A percentile compares a stretch with the other conserved stretches of the same genome.
Evolutionary conservation across 2,113 vertebrate genomes (phyloP).

Genomic region (Colistium nudipinnis): DNA sequence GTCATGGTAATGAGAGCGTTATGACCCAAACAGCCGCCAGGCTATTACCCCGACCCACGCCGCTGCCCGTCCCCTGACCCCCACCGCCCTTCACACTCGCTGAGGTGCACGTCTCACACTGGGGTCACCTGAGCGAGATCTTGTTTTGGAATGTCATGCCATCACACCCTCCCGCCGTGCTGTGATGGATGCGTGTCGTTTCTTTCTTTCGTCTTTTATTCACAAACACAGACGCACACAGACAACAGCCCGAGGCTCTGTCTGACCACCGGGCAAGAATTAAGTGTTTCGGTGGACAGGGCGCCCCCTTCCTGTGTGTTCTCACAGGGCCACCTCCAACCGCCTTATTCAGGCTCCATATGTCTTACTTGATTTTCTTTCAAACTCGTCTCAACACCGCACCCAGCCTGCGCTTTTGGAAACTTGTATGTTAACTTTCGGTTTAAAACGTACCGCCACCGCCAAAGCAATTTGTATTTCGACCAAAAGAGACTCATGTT

Average conservation of each 20-base stretch:
- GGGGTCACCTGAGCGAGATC: conserved; percentile 47
- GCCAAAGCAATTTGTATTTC: background rate
- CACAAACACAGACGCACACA: conserved; percentile 23
- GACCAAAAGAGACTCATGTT: background rate
- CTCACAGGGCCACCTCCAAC: conserved; percentile 20
- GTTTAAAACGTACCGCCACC: background rate
- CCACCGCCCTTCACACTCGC: conserved; percentile 27
- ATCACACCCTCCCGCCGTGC: conserved; percentile 35
- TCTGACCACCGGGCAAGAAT: conserved; percentile 81
- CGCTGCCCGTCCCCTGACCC: conserved; percentile 34
- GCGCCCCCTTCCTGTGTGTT: conserved; percentile 82
- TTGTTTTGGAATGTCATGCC: conserved; percentile 62
- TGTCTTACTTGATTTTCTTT: conserved; percentile 45
- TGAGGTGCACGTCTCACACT: conserved; percentile 33
- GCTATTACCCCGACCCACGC: conserved; percentile 42
- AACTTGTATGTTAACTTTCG: background rate
- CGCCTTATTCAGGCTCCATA: conserved; percentile 30
- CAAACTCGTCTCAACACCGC: background rate
- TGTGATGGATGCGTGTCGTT: conserved; percentile 6
- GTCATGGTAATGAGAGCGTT: conserved; percentile 65
- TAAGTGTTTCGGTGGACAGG: conserved; percentile 83
- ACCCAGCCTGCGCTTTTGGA: background rate
- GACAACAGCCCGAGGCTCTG: conserved; percentile 55
- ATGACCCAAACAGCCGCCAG: conserved; percentile 70
- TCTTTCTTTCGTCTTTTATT: conserved; percentile 34